Evolutionary conservation across 2,797 vertebrate genomes (phyloP).

Genomic region (Sternarchorhynchus goeldii): DNA sequence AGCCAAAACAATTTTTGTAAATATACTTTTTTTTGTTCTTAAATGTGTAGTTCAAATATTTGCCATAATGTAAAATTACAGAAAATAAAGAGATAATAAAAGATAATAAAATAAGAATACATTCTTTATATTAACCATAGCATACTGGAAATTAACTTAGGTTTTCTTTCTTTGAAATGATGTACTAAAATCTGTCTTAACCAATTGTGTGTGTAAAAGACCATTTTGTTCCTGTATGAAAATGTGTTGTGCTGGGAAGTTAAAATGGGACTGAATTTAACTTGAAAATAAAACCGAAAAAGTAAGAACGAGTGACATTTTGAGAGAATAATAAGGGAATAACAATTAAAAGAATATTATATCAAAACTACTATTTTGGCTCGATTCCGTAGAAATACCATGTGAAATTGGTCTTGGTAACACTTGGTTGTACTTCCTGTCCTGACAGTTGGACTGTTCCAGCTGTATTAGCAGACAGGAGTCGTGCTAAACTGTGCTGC

Average conservation of each 20-base stretch:
- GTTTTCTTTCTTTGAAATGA: conserved; percentile 38
- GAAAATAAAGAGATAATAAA: conserved; percentile 45
- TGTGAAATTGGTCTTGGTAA: conserved; percentile 27
- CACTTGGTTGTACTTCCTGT: conserved; percentile 1
- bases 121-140: conserved; percentile 56
- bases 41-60: conserved; percentile 62
- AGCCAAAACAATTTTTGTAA: conserved; percentile 68
- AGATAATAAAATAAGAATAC: conserved; percentile 18
- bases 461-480: conserved; percentile 7
- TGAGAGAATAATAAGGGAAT: conserved; percentile 24
- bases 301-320: conserved; percentile 39
- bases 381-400: background rate
- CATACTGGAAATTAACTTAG: conserved; percentile 64
- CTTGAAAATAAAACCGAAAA: conserved; percentile 63
- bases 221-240: conserved; percentile 53
- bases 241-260: conserved; percentile 63
- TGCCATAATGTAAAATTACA: conserved; percentile 40
- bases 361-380: conserved; percentile 59
- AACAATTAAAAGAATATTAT: conserved; percentile 36
- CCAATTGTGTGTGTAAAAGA: conserved; percentile 51
- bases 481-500: conserved; percentile 20
- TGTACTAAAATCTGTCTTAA: conserved; percentile 61
- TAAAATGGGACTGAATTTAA: conserved; percentile 58
- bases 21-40: conserved; percentile 61
- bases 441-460: background rate